These are phyloP conservation scores for Dicranocentrus wangi DNA, from an alignment of 2,888 invertebrate species.

Conservation along the genomic window DNA sequence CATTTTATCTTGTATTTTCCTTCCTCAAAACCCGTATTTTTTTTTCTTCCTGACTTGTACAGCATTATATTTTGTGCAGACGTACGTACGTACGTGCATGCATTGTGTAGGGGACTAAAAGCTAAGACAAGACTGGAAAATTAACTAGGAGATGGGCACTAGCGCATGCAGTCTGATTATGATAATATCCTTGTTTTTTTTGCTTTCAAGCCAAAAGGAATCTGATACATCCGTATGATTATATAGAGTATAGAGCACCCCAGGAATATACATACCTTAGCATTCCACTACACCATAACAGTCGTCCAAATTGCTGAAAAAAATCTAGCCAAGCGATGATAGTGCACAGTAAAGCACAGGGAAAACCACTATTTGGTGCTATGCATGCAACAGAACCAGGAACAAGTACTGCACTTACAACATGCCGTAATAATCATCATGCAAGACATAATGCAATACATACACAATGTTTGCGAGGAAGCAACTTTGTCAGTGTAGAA, in stretches of 20 bases:
- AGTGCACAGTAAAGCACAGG: constrained; percentile 6
- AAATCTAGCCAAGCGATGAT: too few relatives aligned
- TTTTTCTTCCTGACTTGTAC: background rate
- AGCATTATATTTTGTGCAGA: background rate
- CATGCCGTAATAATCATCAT: constrained; percentile 14
- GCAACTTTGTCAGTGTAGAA: background rate
- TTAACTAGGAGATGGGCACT: constrained; percentile 20
- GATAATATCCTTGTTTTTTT: constrained; percentile 43
- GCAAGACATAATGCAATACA: constrained; percentile 5
- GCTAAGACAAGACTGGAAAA: constrained; percentile 45
- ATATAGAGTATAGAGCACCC: too few relatives aligned
- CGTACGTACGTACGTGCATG: too few relatives aligned
- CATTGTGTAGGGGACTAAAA: too few relatives aligned
- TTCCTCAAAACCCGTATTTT: constrained; percentile 45
- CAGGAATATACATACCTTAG: too few relatives aligned
- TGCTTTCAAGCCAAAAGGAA: constrained; percentile 22
- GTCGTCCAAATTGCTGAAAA: too few relatives aligned
- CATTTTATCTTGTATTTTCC: constrained; percentile 34
- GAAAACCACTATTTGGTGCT: background rate
- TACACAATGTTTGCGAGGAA: background rate
- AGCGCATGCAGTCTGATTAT: constrained; percentile 45
- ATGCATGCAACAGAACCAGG: background rate
- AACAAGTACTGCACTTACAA: constrained; percentile 4
- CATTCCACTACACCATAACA: too few relatives aligned
- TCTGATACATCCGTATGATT: constrained; percentile 34